phyloP scores from a whole-genome alignment of 1,140 invertebrate genomes.

The Drosophila trapezifrons region DNA sequence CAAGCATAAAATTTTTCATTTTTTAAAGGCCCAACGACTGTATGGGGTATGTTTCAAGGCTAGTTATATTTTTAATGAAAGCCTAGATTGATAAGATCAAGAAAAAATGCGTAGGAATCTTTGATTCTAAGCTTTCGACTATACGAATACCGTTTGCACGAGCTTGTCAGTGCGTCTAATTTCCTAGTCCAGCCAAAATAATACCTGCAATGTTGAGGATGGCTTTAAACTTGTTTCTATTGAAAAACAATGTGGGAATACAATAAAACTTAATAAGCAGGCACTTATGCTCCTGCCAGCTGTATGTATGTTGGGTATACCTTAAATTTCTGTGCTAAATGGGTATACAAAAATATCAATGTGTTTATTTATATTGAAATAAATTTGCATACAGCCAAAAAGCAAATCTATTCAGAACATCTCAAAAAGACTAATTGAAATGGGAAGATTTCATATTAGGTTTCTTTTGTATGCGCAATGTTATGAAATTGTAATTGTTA shows the following conservation, averaged over 20 bases:
- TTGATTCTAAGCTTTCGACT: not conserved
- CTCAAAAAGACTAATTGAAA: slow-evolving; percentile 10
- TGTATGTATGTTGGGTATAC: not conserved
- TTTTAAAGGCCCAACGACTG: slow-evolving; percentile 30
- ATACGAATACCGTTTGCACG: slow-evolving; percentile 3
- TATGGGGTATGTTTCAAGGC: slow-evolving; percentile 70
- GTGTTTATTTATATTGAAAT: slow-evolving; percentile 53
- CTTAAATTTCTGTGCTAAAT: not conserved
- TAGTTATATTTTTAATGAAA: slow-evolving; percentile 75
- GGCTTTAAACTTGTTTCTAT: too few species aligned
- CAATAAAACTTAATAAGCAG: not conserved
- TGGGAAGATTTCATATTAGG: not conserved
- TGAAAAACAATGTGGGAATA: not conserved
- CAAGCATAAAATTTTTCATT: slow-evolving; percentile 46
- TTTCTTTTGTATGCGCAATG: not conserved
- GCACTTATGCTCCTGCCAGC: not conserved
- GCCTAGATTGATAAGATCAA: slow-evolving; percentile 74
- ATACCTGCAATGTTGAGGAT: not conserved
- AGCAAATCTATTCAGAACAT: slow-evolving; percentile 69
- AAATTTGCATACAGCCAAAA: slow-evolving; percentile 72
- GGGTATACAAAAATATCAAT: slow-evolving; percentile 28
- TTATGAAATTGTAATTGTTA: too few species aligned
- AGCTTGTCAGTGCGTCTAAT: not conserved
- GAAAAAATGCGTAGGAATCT: slow-evolving; percentile 21
- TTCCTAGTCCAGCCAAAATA: not conserved